Evolutionary conservation across 2,797 vertebrate genomes (phyloP).

Genomic region (Tapirus indicus): DNA sequence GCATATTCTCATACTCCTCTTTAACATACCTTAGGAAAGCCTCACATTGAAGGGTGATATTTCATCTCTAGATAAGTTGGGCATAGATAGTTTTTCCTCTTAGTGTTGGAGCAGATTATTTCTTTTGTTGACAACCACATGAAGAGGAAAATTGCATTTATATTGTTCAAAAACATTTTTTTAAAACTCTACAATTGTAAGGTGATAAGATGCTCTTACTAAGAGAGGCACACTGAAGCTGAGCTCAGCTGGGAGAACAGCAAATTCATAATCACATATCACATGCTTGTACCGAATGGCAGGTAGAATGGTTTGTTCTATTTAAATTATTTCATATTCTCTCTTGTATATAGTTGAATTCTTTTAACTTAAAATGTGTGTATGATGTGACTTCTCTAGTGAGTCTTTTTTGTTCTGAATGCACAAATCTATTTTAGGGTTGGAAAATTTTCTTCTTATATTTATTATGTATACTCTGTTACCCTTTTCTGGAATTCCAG

Average conservation of each 20-base stretch:
- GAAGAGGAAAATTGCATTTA: not conserved
- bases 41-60: not conserved
- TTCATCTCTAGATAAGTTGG: not conserved
- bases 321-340: not conserved
- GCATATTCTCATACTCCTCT: not conserved
- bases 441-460: not conserved
- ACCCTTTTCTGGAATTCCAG: conserved; percentile 19
- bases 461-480: not conserved
- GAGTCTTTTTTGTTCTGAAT: conserved; percentile 23
- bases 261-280: not conserved
- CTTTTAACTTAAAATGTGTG: conserved; percentile 27
- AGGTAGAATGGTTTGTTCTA: not conserved
- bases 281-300: not conserved
- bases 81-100: not conserved
- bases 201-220: not conserved
- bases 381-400: conserved; percentile 19
- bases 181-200: not conserved
- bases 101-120: conserved; percentile 4
- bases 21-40: not conserved
- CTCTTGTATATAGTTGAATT: not conserved
- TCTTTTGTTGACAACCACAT: not conserved
- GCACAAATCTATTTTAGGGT: not conserved
- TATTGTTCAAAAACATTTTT: not conserved
- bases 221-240: not conserved
- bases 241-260: not conserved